These are phyloP conservation scores for Porites lobata DNA, from an alignment of 92 coral and sea anemone genomes.

Conservation along the genomic window DNA sequence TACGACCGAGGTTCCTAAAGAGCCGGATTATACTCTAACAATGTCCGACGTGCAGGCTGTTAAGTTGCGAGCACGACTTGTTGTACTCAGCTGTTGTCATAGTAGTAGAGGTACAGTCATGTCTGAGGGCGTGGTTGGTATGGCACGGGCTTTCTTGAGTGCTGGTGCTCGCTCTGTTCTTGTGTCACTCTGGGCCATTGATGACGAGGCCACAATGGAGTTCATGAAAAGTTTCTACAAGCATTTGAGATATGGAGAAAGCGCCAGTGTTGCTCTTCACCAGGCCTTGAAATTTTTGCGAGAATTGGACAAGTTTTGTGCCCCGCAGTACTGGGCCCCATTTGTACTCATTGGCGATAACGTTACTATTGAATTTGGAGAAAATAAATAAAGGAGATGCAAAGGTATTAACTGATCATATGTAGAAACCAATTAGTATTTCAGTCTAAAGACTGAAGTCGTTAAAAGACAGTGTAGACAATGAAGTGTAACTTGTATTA, in stretches of 20 bases:
- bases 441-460: too few species aligned
- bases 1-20: background rate
- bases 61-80: background rate
- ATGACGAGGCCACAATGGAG: background rate
- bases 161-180: background rate
- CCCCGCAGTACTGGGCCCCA: background rate
- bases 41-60: slow-evolving; percentile 8
- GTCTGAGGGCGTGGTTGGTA: slow-evolving; percentile 6
- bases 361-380: slow-evolving; percentile 8
- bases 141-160: too few species aligned
- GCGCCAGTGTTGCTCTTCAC: slow-evolving; percentile 4
- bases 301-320: background rate
- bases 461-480: too few species aligned
- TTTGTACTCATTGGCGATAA: background rate
- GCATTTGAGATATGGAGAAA: background rate
- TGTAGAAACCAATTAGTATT: too few species aligned
- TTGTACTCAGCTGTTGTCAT: slow-evolving; percentile 9
- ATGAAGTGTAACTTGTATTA: too few species aligned
- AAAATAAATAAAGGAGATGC: background rate
- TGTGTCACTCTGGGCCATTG: slow-evolving; percentile 9
- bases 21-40: background rate
- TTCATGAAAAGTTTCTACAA: slow-evolving; percentile 2
- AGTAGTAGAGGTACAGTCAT: background rate
- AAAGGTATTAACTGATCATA: too few species aligned
- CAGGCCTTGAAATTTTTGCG: background rate